A percentile compares a stretch with the other conserved stretches of the same genome.
These are phyloP conservation scores for Alaudala cheleensis DNA, from an alignment of 2,113 vertebrate genomes.

Conservation along the genomic window DNA sequence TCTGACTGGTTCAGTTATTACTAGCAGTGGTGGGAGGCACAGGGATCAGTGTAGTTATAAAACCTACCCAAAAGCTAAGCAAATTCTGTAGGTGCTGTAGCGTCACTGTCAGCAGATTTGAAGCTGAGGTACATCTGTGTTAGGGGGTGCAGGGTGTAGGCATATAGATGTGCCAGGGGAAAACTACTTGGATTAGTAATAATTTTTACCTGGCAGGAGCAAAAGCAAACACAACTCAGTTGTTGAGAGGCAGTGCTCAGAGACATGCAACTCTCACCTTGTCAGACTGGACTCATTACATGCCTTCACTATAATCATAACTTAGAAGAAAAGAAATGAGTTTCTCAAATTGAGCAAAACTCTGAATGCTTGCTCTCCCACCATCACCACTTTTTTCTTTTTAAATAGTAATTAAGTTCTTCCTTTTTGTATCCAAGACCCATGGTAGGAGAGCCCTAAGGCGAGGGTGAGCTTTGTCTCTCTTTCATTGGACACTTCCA, in stretches of 20 bases:
- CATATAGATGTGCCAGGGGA: background rate
- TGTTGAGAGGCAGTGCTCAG: background rate
- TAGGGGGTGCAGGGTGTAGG: background rate
- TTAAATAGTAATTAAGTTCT: background rate
- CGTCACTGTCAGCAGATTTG: constrained; percentile 48
- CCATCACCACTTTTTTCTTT: background rate
- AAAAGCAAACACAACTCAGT: background rate
- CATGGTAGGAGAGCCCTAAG: background rate
- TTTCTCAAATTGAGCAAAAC: background rate
- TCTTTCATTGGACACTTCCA: background rate
- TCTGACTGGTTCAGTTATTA: constrained; percentile 53
- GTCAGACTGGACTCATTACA: background rate
- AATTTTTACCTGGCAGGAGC: constrained; percentile 1
- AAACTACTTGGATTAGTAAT: background rate
- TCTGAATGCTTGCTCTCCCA: background rate
- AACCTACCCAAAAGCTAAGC: constrained; percentile 48
- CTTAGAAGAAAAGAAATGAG: background rate
- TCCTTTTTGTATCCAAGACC: background rate
- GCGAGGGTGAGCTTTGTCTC: background rate
- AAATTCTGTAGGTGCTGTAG: constrained; percentile 50
- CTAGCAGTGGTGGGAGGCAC: constrained; percentile 56
- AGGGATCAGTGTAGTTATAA: constrained; percentile 42
- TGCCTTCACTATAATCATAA: background rate
- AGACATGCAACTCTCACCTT: background rate
- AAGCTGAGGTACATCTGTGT: constrained; percentile 1